These are phyloP conservation scores for Macheiramphus alcinus DNA, from an alignment of 2,113 vertebrate species.

Conservation along the genomic window DNA sequence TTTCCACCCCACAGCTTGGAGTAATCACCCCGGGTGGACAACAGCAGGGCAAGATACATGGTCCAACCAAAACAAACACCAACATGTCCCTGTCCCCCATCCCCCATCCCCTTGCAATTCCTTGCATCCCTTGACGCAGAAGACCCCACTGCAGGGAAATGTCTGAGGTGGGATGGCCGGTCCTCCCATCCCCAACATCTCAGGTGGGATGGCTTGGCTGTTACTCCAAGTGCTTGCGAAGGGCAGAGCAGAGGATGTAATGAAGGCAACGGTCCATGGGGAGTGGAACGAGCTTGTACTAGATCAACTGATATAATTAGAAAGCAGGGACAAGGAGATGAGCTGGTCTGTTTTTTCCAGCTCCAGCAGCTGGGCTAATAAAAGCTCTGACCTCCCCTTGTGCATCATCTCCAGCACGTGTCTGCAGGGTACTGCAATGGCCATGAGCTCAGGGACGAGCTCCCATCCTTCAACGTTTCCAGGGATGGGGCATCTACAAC, in stretches of 20 bases:
- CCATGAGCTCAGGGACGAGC: background rate
- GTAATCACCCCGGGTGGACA: background rate
- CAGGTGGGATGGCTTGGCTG: background rate
- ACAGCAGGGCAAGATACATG: background rate
- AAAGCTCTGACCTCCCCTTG: background rate
- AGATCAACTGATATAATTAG: slow-evolving; percentile 53
- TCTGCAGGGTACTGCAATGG: background rate
- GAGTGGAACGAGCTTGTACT: background rate
- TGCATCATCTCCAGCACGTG: background rate
- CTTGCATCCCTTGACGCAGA: background rate
- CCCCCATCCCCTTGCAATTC: background rate
- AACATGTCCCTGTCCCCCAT: fast-evolving
- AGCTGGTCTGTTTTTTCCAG: slow-evolving; percentile 4
- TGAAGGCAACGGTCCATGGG: background rate
- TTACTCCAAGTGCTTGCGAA: background rate
- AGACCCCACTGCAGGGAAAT: background rate
- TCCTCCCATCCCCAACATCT: background rate
- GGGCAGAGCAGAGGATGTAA: background rate
- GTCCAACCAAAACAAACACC: background rate
- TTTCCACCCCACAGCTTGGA: background rate
- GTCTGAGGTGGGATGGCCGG: fast-evolving
- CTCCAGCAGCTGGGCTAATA: slow-evolving; percentile 17
- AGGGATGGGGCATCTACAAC: background rate
- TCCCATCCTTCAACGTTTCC: background rate
- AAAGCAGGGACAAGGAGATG: slow-evolving; percentile 33